Conservation (phyloP, 2,888 invertebrate species). For the Megaustenia siamemsis region DNA sequence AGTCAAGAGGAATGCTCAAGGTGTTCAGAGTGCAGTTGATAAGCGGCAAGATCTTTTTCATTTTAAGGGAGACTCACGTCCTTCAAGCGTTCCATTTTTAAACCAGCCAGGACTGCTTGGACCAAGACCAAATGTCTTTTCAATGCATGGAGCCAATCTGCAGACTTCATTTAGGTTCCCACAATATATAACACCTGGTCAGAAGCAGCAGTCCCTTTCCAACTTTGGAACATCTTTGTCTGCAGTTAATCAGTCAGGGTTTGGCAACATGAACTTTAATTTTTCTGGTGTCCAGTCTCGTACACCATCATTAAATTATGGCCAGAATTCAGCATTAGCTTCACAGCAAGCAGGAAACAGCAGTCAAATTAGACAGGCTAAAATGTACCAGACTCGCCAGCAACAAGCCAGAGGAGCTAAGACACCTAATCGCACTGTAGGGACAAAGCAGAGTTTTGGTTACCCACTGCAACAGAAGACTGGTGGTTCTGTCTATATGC, state of each 20-base stretch:
- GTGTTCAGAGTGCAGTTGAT: constrained; percentile 34
- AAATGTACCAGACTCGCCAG: constrained; percentile 27
- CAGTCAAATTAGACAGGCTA: constrained; percentile 29
- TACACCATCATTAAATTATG: neutral
- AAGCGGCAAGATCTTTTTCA: constrained; percentile 42
- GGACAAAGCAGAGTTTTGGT: constrained; percentile 5
- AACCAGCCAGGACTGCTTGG: constrained; percentile 40
- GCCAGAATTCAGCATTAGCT: neutral
- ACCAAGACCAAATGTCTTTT: constrained; percentile 31
- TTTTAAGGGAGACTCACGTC: constrained; percentile 26
- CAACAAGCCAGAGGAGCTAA: constrained; percentile 28
- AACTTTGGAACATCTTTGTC: constrained; percentile 11
- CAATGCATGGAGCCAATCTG: neutral
- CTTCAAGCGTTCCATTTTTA: constrained; percentile 14
- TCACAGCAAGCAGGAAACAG: neutral
- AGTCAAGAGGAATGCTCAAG: constrained; percentile 47
- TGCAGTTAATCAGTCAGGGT: neutral
- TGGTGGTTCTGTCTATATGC: neutral
- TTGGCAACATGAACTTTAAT: constrained; percentile 39
- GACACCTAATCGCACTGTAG: constrained; percentile 2
- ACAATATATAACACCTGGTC: neutral
- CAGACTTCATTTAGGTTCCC: constrained; percentile 25
- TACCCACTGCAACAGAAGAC: neutral
- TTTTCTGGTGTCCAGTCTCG: constrained; percentile 28
- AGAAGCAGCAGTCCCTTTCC: constrained; percentile 11